Percentiles rank a stretch among this genome's conserved stretches.
These are phyloP conservation scores for Malurus leucopterus DNA, from an alignment of 2,797 vertebrate species.

Conservation along the genomic window DNA sequence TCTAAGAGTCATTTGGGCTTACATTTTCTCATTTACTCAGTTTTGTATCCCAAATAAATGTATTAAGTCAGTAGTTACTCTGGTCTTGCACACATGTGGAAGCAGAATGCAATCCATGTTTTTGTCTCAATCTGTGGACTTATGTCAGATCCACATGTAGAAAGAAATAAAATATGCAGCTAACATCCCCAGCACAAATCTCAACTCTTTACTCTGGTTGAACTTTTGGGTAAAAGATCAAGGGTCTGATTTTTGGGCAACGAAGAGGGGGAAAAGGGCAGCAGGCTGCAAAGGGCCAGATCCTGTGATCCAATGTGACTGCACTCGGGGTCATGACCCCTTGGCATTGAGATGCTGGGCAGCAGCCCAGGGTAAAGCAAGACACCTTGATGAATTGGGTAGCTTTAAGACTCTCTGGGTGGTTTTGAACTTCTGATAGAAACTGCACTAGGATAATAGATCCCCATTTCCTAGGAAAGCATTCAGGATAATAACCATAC, in stretches of 20 bases:
- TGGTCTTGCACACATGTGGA: neutral
- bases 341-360: neutral
- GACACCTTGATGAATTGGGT: rapidly evolving
- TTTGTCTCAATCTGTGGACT: neutral
- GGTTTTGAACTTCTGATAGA: neutral
- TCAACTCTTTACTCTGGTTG: neutral
- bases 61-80: neutral
- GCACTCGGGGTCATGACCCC: rapidly evolving
- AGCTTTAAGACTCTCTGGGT: rapidly evolving
- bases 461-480: neutral
- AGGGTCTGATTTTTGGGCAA: neutral
- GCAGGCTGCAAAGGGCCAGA: rapidly evolving
- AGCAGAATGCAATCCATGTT: neutral
- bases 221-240: neutral
- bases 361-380: neutral
- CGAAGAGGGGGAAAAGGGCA: neutral
- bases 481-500: neutral
- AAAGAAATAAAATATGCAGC: neutral
- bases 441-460: neutral
- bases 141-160: neutral
- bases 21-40: neutral
- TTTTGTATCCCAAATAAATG: neutral
- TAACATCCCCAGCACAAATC: neutral
- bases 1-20: neutral
- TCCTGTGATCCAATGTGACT: rapidly evolving